These are phyloP conservation scores for Netelia inedita DNA, from an alignment of 2,888 invertebrate species.

Conservation along the genomic window DNA sequence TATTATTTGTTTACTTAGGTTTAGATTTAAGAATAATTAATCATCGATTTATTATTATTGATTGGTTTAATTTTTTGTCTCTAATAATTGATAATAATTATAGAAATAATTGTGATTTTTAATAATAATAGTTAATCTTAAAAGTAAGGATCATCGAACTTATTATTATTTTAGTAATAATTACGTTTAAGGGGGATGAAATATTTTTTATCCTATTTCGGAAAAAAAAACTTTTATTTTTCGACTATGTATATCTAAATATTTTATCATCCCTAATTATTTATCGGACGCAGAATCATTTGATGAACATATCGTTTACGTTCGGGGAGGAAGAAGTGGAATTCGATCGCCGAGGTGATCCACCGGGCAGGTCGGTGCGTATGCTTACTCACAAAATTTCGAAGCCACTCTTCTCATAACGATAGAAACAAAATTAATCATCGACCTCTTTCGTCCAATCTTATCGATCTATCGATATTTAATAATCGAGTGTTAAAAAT, in stretches of 20 bases:
- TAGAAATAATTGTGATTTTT: too few species aligned
- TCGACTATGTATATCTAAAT: not conserved
- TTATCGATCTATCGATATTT: too few species aligned
- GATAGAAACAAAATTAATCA: conserved; percentile 8
- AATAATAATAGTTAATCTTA: too few species aligned
- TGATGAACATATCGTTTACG: conserved; percentile 90
- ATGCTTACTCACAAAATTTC: conserved; percentile 74
- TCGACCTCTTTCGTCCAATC: too few species aligned
- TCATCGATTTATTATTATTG: too few species aligned
- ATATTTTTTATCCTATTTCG: not conserved
- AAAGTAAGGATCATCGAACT: too few species aligned
- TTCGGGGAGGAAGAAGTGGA: conserved; percentile 89
- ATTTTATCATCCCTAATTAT: conserved; percentile 16
- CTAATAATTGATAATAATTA: too few species aligned
- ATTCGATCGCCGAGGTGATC: conserved; percentile 92
- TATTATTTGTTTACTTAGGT: too few species aligned
- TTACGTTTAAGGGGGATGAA: not conserved
- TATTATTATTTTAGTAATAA: too few species aligned
- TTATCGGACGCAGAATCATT: conserved; percentile 86
- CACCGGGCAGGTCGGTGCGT: conserved; percentile 89
- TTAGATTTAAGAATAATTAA: too few species aligned
- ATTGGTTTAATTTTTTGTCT: too few species aligned
- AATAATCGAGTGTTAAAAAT: too few species aligned
- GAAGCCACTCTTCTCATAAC: conserved; percentile 37
- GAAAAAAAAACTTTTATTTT: conserved; percentile 4